Conservation (phyloP, 2,113 vertebrate genomes). For the Parus major region DNA sequence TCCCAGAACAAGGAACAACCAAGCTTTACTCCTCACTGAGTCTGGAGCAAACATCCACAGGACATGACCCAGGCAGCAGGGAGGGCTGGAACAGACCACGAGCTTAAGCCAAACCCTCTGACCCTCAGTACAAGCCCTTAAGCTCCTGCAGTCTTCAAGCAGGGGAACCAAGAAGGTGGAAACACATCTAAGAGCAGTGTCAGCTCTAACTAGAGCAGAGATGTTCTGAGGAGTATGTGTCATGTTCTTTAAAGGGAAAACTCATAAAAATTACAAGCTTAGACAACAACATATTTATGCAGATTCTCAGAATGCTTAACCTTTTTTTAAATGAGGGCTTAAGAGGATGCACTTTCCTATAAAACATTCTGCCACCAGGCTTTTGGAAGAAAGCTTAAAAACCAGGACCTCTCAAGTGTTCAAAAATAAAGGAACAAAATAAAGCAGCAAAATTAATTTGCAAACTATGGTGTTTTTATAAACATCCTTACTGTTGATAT, state of each 20-base stretch:
- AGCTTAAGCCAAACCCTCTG: not conserved
- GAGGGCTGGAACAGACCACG: not conserved
- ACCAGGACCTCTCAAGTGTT: not conserved
- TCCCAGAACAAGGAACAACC: not conserved
- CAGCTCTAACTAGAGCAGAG: not conserved
- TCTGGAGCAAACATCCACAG: not conserved
- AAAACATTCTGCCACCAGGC: not conserved
- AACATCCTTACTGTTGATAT: not conserved
- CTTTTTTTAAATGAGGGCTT: not conserved
- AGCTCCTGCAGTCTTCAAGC: fast-evolving
- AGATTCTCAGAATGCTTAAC: not conserved
- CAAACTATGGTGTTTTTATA: not conserved
- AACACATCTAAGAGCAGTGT: not conserved
- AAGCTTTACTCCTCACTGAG: not conserved
- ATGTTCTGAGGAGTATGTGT: not conserved
- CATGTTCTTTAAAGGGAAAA: not conserved
- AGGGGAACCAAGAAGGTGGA: not conserved
- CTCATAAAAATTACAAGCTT: not conserved
- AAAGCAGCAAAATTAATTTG: not conserved
- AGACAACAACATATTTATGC: not conserved
- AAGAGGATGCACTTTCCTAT: not conserved
- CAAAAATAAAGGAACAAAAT: not conserved
- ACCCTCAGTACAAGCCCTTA: not conserved
- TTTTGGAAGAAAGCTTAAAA: not conserved
- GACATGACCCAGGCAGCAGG: not conserved